Evolutionary conservation across 2,113 vertebrate genomes (phyloP), one percentile per base, ranked within the genome.

Genomic region (Nematolebias whitei): DNA sequence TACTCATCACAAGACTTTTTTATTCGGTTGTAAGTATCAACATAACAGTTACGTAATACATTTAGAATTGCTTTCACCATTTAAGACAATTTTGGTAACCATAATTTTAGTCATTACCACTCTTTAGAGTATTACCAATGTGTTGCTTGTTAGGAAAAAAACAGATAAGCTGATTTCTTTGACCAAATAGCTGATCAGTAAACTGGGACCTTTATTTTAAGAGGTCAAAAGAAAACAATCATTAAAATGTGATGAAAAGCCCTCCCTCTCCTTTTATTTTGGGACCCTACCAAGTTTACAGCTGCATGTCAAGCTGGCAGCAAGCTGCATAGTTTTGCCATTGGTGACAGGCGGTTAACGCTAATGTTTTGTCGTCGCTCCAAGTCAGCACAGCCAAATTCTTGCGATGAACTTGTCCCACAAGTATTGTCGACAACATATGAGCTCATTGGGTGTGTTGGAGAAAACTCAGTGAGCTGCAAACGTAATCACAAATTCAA

Each of bases 401-500:
- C 73, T 78, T 83, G 67, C 18, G 55, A 76, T 71, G 70, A 75
- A 78, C 78, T 58, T 70, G 63, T 79, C 76, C 74, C 78, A 73
- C 61, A 71, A 74, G 68, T 0, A 41, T 73, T 48, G 65, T 73
- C 26, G 63, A 81, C 32, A 85, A 71, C 78, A 72, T 16, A 83
- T 83, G 87, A 87, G 71, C 68, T 85, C 78, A 83, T 15, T 55
- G 82, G 84, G 84, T 47, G 79, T 80, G 73, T 68, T 75, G 82
- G 67, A 71, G 67, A 65, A 71, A 80, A 76, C 20, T 70, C 65
- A 22, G 74, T 7, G 40, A 66, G 71, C 59, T 53, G 70, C 51
- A 52, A 75, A 61, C 79, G 67, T 73, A 66, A 6, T 68, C 76
- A 39, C 24, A 76, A 73, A 85, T 74, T 74, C 64, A 74, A 23